Evolutionary conservation across 2,113 vertebrate genomes (phyloP), one percentile per base, ranked within the genome.

Genomic region (Camelus dromedarius): DNA sequence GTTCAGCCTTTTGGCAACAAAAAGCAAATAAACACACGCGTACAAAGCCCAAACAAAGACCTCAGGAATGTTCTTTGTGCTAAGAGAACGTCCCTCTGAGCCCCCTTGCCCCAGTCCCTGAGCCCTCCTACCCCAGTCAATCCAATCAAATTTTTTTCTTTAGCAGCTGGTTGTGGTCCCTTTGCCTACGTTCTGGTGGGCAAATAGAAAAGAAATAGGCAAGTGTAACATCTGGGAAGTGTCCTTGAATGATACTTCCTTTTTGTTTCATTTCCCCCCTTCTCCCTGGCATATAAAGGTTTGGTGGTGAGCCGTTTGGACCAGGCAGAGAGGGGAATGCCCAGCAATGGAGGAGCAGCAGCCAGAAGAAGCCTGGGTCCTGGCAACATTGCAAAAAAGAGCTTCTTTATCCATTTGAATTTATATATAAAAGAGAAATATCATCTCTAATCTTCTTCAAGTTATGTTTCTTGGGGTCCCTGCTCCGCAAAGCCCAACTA

Each of bases 1-100:
- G 48, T 85, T 96, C 77, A 95, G 93, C 67, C 82, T 82, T 97
- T 94, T 80, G 82, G 60, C 88, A 95, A 86, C 72, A 91, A 95
- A 95, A 66, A 75, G 12, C 28, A 56, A 70, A 60, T 83, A 79
- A 95, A 81, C 2, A 5, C 18, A 95, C 18, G 96, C 28, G 4
- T 12, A 73, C 50, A 80, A 66, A 58, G 16, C 22, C 16, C n/a
- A 69, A 69, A 50, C 16, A 66, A 69, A 77, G n/a, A 48, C 24
- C 6, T 11, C 16, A 60, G 46, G 24, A 82, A 70, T 10, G 72
- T 77, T 81, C 24, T 50, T 38, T 84, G 35, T 54, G n/a, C 28
- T 91, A 56, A 66, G 90, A 90, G 42, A 75, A 77, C 52, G 50
- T 50, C 28, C 12, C 24, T 83, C 28, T 18, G 50, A 46, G 58